Evolutionary conservation across 1,140 invertebrate species (phyloP), one percentile per base, ranked within the genome.

Genomic region (Temnothorax nylanderi): DNA sequence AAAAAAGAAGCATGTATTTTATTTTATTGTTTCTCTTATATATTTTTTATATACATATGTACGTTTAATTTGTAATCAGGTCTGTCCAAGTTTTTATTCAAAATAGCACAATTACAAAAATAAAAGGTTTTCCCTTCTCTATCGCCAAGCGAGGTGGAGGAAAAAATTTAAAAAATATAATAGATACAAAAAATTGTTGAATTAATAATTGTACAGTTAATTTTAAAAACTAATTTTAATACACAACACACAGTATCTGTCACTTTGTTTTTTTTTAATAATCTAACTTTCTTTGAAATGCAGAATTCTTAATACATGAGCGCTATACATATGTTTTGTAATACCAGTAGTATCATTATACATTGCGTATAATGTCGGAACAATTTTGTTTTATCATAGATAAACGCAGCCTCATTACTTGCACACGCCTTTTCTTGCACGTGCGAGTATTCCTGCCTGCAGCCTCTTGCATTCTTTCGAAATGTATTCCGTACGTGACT

Each of bases 401-500:
- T 75, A 60, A 84, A 84, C 49, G 78, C 41, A 56, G 67, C 11
- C 41, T 82, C 54, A 82, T 82, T 82, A 82, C 51, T 58, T 41
- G 67, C 80, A 74, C 51, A 75, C 80, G 44, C 32, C 37, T 84
- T 71, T 75, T 37, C 60, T 67, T 54, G 51, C 84, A 74, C 49
- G 69, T 32, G 54, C 71, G 41, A 75, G 88, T 89, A 89, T 89
- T 81, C 54, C 84, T 89, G 41, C 47, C 16, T 41, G 72, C n/a
- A 51, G 41, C 41, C 67, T 77, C 89, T 87, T 72, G 78, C 75
- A 87, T 90, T 91, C 89, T 91, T 91, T 87, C 87, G 72, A 90
- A 92, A 92, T 89, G 90, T 90, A 92, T 92, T 92, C 91, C 76
- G 88, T 91, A 92, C 92, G 91, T 93, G 92, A 92, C 92, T 82